phyloP scores from a whole-genome alignment of 1,140 invertebrate species.

The Cyrtorhinus lividipennis region DNA sequence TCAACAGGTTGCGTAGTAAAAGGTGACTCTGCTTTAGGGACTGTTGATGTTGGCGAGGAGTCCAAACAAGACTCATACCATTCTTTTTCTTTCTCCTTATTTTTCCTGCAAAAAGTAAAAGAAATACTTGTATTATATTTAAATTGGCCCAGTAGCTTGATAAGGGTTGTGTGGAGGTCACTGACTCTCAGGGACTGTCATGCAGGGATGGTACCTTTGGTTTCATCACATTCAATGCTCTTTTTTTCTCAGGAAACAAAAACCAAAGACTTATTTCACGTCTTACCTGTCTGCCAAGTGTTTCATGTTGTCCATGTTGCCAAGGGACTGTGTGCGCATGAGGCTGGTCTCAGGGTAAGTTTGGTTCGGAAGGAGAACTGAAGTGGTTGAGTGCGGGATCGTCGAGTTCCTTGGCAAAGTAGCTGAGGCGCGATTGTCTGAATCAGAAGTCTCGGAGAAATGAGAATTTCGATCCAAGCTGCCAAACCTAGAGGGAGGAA shows the following conservation, averaged over 20 bases:
- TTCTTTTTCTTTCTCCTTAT: conserved; percentile 43
- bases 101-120: conserved; percentile 30
- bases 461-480: conserved; percentile 38
- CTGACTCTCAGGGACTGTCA: no score
- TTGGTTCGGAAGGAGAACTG: conserved; percentile 32
- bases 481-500: conserved; percentile 34
- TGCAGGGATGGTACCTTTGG: no score
- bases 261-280: no score
- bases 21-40: conserved; percentile 13
- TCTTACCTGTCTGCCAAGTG: conserved; percentile 25
- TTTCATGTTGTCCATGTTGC: conserved; percentile 34
- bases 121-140: conserved; percentile 23
- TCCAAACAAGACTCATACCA: conserved; percentile 62
- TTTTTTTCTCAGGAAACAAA: no score
- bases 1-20: conserved; percentile 3
- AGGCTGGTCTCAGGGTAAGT: conserved; percentile 35
- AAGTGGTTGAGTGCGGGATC: conserved; percentile 22
- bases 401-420: conserved; percentile 21
- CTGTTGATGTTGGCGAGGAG: conserved; percentile 20
- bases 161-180: no score
- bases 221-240: no score
- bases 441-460: not conserved
- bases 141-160: no score
- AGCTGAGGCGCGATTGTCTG: conserved; percentile 23
- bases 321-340: conserved; percentile 42